phyloP scores from a whole-genome alignment of 2,113 vertebrate genomes.

The Salvelinus alpinus region DNA sequence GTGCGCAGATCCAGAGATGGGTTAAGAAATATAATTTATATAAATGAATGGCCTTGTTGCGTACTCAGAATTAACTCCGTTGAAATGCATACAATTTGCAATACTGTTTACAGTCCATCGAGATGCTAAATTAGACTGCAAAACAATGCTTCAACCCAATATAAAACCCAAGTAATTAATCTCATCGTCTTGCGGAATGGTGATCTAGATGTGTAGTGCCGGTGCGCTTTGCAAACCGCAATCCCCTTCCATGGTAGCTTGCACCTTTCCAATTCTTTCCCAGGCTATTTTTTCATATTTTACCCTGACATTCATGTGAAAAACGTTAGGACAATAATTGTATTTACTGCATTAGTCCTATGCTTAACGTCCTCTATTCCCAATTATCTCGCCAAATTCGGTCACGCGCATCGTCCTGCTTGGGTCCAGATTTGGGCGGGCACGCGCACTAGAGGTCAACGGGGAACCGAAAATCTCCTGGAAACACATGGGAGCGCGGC shows the following conservation, averaged over 20 bases:
- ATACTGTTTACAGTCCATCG: not conserved
- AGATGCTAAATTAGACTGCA: not conserved
- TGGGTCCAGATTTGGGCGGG: slow-evolving; percentile 40
- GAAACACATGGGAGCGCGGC: slow-evolving; percentile 55
- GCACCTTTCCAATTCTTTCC: not conserved
- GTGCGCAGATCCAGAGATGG: not conserved
- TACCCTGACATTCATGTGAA: not conserved
- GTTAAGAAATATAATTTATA: not conserved
- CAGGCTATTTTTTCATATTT: not conserved
- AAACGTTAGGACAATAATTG: not conserved
- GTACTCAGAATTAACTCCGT: not conserved
- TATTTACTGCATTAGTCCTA: not conserved
- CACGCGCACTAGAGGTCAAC: slow-evolving; percentile 27
- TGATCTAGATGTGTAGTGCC: not conserved
- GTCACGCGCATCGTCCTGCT: slow-evolving; percentile 60
- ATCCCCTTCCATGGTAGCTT: not conserved
- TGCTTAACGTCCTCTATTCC: slow-evolving; percentile 2
- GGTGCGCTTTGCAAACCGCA: not conserved
- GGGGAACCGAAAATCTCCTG: slow-evolving; percentile 57
- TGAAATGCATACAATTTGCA: slow-evolving; percentile 1
- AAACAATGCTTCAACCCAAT: not conserved
- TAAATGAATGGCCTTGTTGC: not conserved
- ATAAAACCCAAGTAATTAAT: not conserved
- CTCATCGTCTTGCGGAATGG: not conserved
- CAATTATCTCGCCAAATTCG: slow-evolving; percentile 39